These are phyloP conservation scores for Pseudolaguvia tuberculata DNA, from an alignment of 2,113 vertebrate genomes.

Conservation along the genomic window DNA sequence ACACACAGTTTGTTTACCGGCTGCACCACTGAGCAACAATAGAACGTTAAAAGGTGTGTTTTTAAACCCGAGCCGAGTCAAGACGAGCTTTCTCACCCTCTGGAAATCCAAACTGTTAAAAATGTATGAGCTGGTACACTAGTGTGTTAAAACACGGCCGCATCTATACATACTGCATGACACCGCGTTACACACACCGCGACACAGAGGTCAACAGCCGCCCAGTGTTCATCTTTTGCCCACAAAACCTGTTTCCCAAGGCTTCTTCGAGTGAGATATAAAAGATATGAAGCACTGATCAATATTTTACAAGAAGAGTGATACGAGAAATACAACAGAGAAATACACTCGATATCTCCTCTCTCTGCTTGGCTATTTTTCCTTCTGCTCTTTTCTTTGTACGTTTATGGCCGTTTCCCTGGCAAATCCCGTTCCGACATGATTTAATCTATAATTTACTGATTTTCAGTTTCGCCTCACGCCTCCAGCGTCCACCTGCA, in stretches of 20 bases:
- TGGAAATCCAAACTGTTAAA: constrained; percentile 67
- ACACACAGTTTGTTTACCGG: constrained; percentile 20
- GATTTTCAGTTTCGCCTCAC: constrained; percentile 26
- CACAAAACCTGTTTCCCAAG: constrained; percentile 55
- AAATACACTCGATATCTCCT: constrained; percentile 11
- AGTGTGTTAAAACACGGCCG: constrained; percentile 48
- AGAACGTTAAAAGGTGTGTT: constrained; percentile 57
- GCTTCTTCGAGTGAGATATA: constrained; percentile 47
- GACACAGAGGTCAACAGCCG: constrained; percentile 63
- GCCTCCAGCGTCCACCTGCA: constrained; percentile 45
- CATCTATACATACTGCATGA: constrained; percentile 66
- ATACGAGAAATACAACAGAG: constrained; percentile 25
- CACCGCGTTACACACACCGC: constrained; percentile 63
- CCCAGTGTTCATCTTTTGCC: constrained; percentile 52
- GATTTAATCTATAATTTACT: constrained; percentile 36
- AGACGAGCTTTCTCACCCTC: constrained; percentile 36
- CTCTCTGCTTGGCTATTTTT: background rate
- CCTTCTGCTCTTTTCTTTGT: constrained; percentile 23
- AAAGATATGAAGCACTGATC: constrained; percentile 61
- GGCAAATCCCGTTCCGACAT: constrained; percentile 31
- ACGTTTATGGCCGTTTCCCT: constrained; percentile 31
- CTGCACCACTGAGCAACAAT: constrained; percentile 45
- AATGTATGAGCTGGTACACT: constrained; percentile 62
- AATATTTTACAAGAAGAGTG: constrained; percentile 46
- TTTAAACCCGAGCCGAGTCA: constrained; percentile 60